Evolutionary conservation across 2,797 vertebrate genomes (phyloP).

Genomic region (Leuciscus waleckii): DNA sequence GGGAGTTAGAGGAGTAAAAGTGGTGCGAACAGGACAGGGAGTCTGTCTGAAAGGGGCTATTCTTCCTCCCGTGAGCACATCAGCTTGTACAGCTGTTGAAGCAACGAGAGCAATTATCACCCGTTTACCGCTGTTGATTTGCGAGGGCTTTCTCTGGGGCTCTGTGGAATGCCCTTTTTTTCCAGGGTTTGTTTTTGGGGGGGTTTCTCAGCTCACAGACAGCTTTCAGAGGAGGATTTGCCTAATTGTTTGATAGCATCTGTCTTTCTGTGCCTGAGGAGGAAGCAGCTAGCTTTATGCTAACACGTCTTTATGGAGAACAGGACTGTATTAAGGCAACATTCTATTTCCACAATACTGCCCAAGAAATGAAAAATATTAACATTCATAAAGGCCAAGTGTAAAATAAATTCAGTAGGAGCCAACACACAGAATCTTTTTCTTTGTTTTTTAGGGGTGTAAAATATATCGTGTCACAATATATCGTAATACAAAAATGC

Average conservation of each 20-base stretch:
- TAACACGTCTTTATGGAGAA: not conserved
- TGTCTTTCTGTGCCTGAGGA: constrained; percentile 51
- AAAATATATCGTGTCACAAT: too few species aligned
- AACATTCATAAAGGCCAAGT: not conserved
- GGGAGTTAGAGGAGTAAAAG: constrained; percentile 43
- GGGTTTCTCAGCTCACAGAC: constrained; percentile 57
- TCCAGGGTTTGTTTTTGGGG: constrained; percentile 58
- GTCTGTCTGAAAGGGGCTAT: constrained; percentile 70
- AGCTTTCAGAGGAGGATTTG: constrained; percentile 55
- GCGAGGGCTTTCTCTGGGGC: constrained; percentile 45
- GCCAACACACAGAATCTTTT: not conserved
- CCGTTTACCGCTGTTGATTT: constrained; percentile 63
- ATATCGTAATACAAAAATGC: too few species aligned
- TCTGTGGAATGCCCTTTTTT: constrained; percentile 45
- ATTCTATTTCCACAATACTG: not conserved
- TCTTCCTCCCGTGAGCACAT: constrained; percentile 66
- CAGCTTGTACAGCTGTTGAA: constrained; percentile 74
- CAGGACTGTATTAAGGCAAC: not conserved
- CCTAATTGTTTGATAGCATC: constrained; percentile 68
- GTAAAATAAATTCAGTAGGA: not conserved
- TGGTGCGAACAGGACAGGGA: constrained; percentile 60
- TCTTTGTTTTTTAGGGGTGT: not conserved
- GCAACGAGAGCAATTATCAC: constrained; percentile 66
- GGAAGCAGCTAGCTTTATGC: constrained; percentile 13
- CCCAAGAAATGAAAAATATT: not conserved